Percentiles rank a stretch among this genome's conserved stretches.
Evolutionary conservation across 2,888 invertebrate species (phyloP).

Genomic region (Caenorhabditis sp.): DNA sequence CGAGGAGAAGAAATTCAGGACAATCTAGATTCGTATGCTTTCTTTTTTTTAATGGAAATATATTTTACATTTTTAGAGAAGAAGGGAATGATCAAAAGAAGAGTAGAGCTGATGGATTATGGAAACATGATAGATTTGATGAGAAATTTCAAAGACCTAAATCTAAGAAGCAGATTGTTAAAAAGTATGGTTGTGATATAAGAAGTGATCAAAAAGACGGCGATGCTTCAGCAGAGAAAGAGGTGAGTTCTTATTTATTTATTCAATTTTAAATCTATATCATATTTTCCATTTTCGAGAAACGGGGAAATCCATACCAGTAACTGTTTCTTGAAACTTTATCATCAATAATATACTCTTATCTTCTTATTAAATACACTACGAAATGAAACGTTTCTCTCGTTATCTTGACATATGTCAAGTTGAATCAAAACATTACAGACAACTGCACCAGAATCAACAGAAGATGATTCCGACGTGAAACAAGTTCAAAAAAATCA

Average conservation of each 20-base stretch:
- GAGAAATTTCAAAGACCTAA: slow-evolving; percentile 42
- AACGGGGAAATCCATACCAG: no score
- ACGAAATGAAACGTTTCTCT: not conserved
- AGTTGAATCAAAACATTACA: not conserved
- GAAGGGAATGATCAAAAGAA: slow-evolving; percentile 19
- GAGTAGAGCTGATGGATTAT: slow-evolving; percentile 32
- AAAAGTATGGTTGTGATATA: slow-evolving; percentile 41
- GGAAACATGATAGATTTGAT: slow-evolving; percentile 43
- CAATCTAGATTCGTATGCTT: slow-evolving; percentile 9
- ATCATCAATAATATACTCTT: no score
- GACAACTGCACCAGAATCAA: slow-evolving; percentile 23
- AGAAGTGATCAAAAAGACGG: slow-evolving; percentile 23
- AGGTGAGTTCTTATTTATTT: not conserved
- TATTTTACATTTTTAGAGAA: slow-evolving; percentile 8
- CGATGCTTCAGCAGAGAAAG: slow-evolving; percentile 12
- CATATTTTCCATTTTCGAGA: not conserved
- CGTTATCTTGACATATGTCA: not conserved
- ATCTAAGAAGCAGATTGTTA: slow-evolving; percentile 41
- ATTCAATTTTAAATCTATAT: no score
- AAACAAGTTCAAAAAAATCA: not conserved
- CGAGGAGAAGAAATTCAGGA: slow-evolving; percentile 10
- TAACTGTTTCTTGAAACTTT: no score
- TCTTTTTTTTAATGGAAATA: slow-evolving; percentile 4
- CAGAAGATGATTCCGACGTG: slow-evolving; percentile 26
- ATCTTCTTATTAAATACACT: not conserved